phyloP scores from a whole-genome alignment of 2,797 vertebrate species.

The Acanthis flammea region DNA sequence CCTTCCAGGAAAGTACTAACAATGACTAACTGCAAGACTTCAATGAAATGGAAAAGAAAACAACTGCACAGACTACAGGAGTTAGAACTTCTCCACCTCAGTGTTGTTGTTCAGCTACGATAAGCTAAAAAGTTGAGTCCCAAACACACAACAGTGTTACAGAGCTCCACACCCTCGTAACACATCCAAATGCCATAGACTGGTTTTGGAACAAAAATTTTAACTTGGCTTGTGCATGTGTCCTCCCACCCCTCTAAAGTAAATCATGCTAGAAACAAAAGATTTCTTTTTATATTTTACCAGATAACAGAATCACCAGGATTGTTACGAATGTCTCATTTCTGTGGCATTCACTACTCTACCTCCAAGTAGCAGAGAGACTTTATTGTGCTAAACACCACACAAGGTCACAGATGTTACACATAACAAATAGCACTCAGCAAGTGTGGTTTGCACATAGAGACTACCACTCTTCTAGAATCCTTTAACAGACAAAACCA shows the following conservation, averaged over 20 bases:
- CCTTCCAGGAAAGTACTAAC: not conserved
- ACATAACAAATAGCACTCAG: not conserved
- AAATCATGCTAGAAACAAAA: not conserved
- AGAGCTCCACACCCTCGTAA: not conserved
- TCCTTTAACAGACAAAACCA: not conserved
- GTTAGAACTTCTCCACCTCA: not conserved
- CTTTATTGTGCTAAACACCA: not conserved
- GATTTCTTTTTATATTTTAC: not conserved
- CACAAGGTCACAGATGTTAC: not conserved
- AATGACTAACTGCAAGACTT: not conserved
- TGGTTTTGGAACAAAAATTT: not conserved
- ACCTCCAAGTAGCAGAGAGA: not conserved
- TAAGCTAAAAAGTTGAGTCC: not conserved
- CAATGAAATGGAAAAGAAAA: not conserved
- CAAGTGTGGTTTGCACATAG: not conserved
- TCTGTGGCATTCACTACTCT: not conserved
- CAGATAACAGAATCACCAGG: not conserved
- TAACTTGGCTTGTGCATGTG: not conserved
- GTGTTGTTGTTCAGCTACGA: not conserved
- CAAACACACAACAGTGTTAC: not conserved
- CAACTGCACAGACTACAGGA: not conserved
- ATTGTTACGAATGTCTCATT: not conserved
- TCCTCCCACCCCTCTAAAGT: not conserved
- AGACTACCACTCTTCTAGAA: not conserved
- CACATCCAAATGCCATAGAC: not conserved